Evolutionary conservation across 2,113 vertebrate species (phyloP).

Genomic region (Microcebus griseorufus): DNA sequence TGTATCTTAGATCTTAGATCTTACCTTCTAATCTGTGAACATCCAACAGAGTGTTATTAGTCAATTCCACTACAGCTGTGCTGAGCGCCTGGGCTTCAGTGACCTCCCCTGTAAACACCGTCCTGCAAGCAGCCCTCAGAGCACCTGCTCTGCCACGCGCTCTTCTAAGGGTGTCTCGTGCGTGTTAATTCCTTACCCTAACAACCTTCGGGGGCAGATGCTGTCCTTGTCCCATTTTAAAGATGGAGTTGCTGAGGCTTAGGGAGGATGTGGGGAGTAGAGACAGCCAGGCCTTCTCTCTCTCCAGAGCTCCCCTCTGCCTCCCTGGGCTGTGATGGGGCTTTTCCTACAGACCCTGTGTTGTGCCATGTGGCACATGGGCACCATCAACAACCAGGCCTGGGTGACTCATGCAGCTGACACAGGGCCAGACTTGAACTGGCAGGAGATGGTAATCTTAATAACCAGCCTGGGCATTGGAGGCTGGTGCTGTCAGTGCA

Average conservation of each 20-base stretch:
- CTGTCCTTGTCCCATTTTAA: not conserved
- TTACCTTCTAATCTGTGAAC: not conserved
- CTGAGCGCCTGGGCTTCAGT: not conserved
- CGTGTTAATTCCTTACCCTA: not conserved
- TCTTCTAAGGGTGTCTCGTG: too few relatives aligned
- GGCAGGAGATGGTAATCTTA: not conserved
- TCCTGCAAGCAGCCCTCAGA: not conserved
- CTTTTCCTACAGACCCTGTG: not conserved
- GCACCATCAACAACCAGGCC: not conserved
- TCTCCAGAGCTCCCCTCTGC: not conserved
- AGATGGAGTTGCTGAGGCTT: not conserved
- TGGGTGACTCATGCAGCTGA: not conserved
- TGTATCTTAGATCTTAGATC: not conserved
- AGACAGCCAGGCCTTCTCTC: not conserved
- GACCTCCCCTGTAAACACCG: not conserved
- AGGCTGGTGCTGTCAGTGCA: not conserved
- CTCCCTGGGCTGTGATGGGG: not conserved
- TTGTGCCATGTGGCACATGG: too few relatives aligned
- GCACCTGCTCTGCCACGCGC: too few relatives aligned
- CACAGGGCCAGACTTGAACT: not conserved
- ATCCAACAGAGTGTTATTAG: not conserved
- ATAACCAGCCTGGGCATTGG: too few relatives aligned
- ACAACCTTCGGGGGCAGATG: not conserved
- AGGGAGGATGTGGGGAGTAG: not conserved
- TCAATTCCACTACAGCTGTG: too few relatives aligned